Percentiles rank a stretch among this genome's conserved stretches.
Conservation (phyloP, 2,888 invertebrate genomes). For the Smittia aterrima region DNA sequence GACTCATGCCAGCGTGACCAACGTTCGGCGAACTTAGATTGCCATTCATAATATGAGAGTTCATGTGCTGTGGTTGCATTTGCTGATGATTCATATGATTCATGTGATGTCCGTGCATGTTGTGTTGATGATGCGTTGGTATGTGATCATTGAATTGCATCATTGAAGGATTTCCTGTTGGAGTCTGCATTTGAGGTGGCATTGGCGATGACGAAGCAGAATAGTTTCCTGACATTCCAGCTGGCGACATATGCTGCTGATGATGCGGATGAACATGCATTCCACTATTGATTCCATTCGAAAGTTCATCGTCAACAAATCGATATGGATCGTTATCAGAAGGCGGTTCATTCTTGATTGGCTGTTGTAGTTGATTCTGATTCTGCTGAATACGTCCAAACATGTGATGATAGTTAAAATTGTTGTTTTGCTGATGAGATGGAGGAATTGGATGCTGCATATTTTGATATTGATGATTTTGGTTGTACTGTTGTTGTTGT, state of each 20-base stretch:
- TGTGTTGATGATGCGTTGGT: conserved; percentile 44
- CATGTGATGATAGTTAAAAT: conserved; percentile 40
- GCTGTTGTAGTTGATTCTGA: background rate
- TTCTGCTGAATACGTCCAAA: conserved; percentile 30
- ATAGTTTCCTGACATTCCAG: conserved; percentile 42
- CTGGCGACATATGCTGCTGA: conserved; percentile 39
- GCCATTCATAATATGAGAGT: conserved; percentile 43
- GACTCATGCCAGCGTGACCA: conserved; percentile 47
- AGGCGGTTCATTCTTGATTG: conserved; percentile 41
- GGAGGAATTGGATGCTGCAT: conserved; percentile 45
- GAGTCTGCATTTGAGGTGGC: conserved; percentile 30
- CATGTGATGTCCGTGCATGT: conserved; percentile 46
- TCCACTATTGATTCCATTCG: conserved; percentile 42
- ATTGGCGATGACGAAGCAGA: conserved; percentile 38
- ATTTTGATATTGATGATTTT: conserved; percentile 16
- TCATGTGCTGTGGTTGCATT: conserved; percentile 47
- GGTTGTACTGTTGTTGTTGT: conserved; percentile 29
- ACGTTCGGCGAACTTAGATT: conserved; percentile 48
- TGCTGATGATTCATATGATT: conserved; percentile 31
- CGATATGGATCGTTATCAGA: conserved; percentile 72
- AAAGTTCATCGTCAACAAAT: conserved; percentile 69
- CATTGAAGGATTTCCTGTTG: conserved; percentile 35
- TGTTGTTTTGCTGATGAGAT: conserved; percentile 43
- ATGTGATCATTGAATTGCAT: conserved; percentile 41
- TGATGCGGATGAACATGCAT: conserved; percentile 46